Evolutionary conservation across 2,797 vertebrate genomes (phyloP).

Genomic region (Brachyalestes nurse): DNA sequence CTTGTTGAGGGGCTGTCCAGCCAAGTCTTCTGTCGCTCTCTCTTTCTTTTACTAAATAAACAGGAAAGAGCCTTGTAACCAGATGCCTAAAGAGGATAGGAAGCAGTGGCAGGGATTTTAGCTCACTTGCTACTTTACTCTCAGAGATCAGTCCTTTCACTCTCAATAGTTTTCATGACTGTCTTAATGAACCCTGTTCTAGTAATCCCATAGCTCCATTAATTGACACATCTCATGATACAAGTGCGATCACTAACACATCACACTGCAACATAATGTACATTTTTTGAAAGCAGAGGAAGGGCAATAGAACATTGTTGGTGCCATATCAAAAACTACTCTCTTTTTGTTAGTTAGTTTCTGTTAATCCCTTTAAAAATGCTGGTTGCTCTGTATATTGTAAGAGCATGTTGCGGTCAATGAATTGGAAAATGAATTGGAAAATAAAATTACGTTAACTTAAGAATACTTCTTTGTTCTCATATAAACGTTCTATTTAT

Average conservation of each 20-base stretch:
- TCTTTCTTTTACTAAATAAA: slow-evolving; percentile 63
- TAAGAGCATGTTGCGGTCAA: no score
- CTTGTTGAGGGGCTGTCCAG: slow-evolving; percentile 74
- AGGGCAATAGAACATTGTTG: not conserved
- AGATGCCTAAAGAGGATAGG: slow-evolving; percentile 63
- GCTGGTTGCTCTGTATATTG: no score
- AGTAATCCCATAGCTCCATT: not conserved
- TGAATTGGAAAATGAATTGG: no score
- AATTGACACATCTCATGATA: not conserved
- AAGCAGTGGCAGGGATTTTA: slow-evolving; percentile 36
- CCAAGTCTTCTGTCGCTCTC: slow-evolving; percentile 63
- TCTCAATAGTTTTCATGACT: not conserved
- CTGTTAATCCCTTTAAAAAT: no score
- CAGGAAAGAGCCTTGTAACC: slow-evolving; percentile 69
- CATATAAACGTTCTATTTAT: not conserved
- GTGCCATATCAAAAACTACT: no score
- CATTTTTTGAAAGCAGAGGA: not conserved
- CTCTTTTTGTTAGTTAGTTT: no score
- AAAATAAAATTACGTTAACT: no score
- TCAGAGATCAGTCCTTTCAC: not conserved
- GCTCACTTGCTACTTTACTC: slow-evolving; percentile 52
- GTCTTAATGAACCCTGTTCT: not conserved
- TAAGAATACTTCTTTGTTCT: not conserved
- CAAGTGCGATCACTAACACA: not conserved
- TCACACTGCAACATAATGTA: not conserved